Percentiles rank a stretch among this genome's conserved stretches.
These are phyloP conservation scores for Alloplasta piceator DNA, from an alignment of 2,888 invertebrate species.

Conservation along the genomic window DNA sequence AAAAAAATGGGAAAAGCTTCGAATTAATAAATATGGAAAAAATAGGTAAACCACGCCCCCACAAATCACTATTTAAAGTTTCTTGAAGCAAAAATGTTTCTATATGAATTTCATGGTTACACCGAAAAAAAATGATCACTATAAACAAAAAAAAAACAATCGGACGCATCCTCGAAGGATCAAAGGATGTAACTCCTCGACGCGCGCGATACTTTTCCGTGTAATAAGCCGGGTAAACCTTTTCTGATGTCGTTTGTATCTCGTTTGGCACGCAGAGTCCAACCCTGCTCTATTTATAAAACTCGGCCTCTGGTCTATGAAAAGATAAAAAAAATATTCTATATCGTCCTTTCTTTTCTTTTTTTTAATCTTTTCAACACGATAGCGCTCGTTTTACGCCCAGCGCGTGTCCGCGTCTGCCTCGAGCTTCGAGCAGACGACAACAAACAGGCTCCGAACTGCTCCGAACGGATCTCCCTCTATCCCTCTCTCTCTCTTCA, in stretches of 20 bases:
- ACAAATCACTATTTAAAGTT: no score
- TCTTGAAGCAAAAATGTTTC: no score
- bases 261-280: conserved; percentile 8
- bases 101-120: not conserved
- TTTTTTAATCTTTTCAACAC: conserved; percentile 5
- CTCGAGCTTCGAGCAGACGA: conserved; percentile 12
- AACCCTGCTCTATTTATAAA: conserved; percentile 36
- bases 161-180: not conserved
- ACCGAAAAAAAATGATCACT: not conserved
- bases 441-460: conserved; percentile 27
- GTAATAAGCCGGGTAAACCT: not conserved
- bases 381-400: conserved; percentile 26
- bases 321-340: not conserved
- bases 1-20: no score
- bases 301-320: not conserved
- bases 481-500: not conserved
- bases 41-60: no score
- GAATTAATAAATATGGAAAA: no score
- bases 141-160: not conserved
- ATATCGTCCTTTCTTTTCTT: conserved; percentile 16
- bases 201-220: conserved; percentile 6
- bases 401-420: conserved; percentile 11
- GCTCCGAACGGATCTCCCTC: conserved; percentile 7
- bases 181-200: not conserved
- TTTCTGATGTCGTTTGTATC: not conserved